These are phyloP conservation scores for Meteorus colon DNA, from an alignment of 2,888 invertebrate genomes.

Conservation along the genomic window DNA sequence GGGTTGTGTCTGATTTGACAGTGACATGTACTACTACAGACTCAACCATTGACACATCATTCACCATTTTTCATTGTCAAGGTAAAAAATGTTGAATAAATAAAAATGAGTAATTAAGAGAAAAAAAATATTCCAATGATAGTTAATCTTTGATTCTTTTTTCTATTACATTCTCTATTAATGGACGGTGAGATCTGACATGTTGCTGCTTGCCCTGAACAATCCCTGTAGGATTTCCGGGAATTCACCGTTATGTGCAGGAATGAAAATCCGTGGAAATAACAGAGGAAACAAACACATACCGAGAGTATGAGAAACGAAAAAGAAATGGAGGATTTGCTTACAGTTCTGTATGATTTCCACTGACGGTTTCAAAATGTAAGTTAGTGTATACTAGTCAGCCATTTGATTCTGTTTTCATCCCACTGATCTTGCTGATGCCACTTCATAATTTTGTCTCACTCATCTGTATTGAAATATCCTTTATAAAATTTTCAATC, in stretches of 20 bases:
- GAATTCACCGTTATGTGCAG: neutral
- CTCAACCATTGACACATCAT: neutral
- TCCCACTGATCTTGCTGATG: neutral
- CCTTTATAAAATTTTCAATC: neutral
- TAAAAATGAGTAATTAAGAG: neutral
- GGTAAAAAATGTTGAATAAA: neutral
- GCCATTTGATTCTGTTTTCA: neutral
- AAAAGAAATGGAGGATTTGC: neutral
- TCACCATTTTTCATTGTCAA: neutral
- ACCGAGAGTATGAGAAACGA: neutral
- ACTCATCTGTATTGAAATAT: neutral
- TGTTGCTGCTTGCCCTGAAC: neutral
- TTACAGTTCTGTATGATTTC: neutral
- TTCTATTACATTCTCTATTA: neutral
- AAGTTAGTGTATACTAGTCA: neutral
- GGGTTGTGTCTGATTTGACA: neutral
- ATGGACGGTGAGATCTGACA: neutral
- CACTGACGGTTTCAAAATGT: neutral
- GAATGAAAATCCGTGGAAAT: slow-evolving; percentile 7
- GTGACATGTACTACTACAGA: neutral
- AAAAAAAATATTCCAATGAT: neutral
- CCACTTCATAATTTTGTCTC: neutral
- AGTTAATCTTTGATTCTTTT: neutral
- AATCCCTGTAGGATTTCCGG: neutral
- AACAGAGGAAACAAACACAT: neutral